These are phyloP conservation scores for Pterocles burchelli DNA, from an alignment of 2,113 vertebrate species.

Conservation along the genomic window DNA sequence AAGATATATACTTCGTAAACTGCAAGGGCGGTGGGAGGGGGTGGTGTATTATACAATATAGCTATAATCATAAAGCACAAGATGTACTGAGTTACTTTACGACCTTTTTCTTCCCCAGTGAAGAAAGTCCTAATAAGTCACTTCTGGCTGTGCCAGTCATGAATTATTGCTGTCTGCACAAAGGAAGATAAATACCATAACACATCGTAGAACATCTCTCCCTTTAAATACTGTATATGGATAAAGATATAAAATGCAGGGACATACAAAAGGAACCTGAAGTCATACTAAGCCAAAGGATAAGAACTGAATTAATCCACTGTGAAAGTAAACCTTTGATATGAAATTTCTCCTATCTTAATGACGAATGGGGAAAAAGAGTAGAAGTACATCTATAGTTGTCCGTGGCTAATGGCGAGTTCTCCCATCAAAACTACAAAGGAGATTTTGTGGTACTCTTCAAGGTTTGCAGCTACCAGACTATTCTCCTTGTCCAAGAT, in stretches of 20 bases:
- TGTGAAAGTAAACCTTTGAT: background rate
- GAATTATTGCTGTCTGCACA: constrained; percentile 51
- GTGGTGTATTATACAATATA: constrained; percentile 14
- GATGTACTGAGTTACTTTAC: constrained; percentile 45
- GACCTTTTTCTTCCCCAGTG: constrained; percentile 30
- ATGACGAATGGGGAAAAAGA: background rate
- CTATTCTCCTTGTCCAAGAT: background rate
- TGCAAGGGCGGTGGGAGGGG: background rate
- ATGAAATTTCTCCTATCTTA: background rate
- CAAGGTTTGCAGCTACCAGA: background rate
- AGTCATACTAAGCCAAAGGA: background rate
- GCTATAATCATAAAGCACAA: constrained; percentile 54
- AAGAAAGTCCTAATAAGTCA: constrained; percentile 63
- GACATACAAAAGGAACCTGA: background rate
- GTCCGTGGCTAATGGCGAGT: background rate
- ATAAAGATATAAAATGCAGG: constrained; percentile 40
- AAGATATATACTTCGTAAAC: background rate
- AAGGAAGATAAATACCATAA: constrained; percentile 62
- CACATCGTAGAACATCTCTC: constrained; percentile 20
- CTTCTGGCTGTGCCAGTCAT: constrained; percentile 43
- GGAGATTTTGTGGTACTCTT: background rate
- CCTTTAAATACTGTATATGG: constrained; percentile 48
- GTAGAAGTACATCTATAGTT: background rate
- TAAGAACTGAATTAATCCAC: background rate
- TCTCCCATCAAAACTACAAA: background rate